Conservation (phyloP, 92 coral and sea anemone genomes). For the Meandrina meandrites region DNA sequence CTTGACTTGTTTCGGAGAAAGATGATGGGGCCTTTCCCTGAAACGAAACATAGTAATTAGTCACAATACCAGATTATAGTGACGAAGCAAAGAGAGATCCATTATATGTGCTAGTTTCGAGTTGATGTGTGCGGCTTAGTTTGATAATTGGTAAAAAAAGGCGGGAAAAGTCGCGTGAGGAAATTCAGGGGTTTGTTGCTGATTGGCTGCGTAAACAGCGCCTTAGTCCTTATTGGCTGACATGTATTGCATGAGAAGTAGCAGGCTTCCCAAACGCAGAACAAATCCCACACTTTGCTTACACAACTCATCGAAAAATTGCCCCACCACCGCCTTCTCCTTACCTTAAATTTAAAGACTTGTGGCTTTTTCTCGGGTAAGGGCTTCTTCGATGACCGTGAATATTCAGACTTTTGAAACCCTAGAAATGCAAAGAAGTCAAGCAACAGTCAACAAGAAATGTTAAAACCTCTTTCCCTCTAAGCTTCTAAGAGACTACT, state of each 20-base stretch:
- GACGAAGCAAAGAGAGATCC: neutral
- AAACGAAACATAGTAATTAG: neutral
- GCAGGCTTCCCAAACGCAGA: neutral
- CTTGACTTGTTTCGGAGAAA: constrained; percentile 22
- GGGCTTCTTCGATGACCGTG: constrained; percentile 40
- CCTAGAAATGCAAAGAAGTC: constrained; percentile 12
- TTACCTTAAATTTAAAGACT: constrained; percentile 23
- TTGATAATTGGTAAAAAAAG: neutral
- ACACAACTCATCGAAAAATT: neutral
- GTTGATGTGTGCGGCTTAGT: neutral
- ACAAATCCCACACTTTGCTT: neutral
- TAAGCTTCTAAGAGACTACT: neutral
- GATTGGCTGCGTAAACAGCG: neutral
- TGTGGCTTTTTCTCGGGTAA: constrained; percentile 41
- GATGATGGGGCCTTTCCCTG: constrained; percentile 23
- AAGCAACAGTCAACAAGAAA: neutral
- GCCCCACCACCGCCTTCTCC: neutral
- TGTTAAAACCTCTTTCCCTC: neutral
- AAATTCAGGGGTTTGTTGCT: neutral
- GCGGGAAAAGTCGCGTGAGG: neutral
- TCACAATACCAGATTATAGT: too few relatives aligned
- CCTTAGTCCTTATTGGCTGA: neutral
- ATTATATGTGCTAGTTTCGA: neutral
- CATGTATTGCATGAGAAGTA: neutral
- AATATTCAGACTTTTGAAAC: constrained; percentile 26